These are phyloP conservation scores for Leptinotarsa rubiginosa DNA, from an alignment of 2,888 invertebrate genomes.

Conservation along the genomic window DNA sequence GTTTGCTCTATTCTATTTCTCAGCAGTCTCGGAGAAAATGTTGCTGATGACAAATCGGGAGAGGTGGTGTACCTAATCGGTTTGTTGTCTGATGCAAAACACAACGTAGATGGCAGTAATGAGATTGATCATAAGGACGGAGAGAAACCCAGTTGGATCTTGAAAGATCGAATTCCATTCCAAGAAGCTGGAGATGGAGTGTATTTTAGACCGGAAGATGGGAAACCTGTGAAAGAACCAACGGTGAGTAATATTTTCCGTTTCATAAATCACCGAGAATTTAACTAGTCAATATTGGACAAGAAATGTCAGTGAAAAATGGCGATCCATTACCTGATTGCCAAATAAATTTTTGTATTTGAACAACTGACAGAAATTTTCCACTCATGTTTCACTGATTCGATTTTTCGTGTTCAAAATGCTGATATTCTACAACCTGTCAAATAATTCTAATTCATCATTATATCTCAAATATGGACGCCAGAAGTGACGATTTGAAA, in stretches of 20 bases:
- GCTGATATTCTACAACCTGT: too few relatives aligned
- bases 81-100: slow-evolving; percentile 42
- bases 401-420: too few relatives aligned
- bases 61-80: slow-evolving; percentile 57
- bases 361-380: not conserved
- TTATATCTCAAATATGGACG: too few relatives aligned
- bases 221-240: slow-evolving; percentile 54
- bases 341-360: not conserved
- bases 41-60: slow-evolving; percentile 23
- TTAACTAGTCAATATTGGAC: too few relatives aligned
- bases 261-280: not conserved
- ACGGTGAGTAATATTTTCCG: slow-evolving; percentile 48
- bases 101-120: slow-evolving; percentile 44
- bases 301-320: not conserved
- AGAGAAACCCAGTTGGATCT: slow-evolving; percentile 42
- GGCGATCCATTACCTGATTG: not conserved
- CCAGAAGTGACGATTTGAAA: too few relatives aligned
- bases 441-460: too few relatives aligned
- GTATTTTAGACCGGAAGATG: slow-evolving; percentile 59
- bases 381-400: too few relatives aligned
- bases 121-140: slow-evolving; percentile 42
- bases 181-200: slow-evolving; percentile 60
- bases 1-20: not conserved
- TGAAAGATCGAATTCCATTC: slow-evolving; percentile 54
- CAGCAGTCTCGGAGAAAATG: slow-evolving; percentile 13